These are phyloP conservation scores for Hydractinia symbiolongicarpus DNA, from an alignment of 30 jellyfish, hydroid and myxozoan species.

Conservation along the genomic window DNA sequence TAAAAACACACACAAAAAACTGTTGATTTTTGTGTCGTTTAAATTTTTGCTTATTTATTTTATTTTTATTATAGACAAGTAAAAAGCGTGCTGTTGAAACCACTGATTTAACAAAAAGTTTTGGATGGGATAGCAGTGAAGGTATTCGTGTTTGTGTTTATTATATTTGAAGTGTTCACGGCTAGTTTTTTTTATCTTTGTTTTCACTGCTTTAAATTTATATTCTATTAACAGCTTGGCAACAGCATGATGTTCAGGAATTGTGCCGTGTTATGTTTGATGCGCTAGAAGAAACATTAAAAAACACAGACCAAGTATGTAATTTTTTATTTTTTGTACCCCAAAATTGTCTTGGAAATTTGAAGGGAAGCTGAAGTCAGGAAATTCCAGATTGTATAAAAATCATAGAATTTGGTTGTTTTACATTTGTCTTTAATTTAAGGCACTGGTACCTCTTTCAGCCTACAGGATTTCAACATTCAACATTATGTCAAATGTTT, in stretches of 20 bases:
- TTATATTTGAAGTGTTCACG: background rate
- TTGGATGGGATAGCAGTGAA: conserved; percentile 99
- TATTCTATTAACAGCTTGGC: conserved; percentile 68
- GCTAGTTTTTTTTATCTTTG: background rate
- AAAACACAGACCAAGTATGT: conserved; percentile 78
- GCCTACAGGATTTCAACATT: too few species aligned
- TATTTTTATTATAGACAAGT: conserved; percentile 46
- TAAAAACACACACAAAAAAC: too few species aligned
- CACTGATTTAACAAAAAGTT: conserved; percentile 79
- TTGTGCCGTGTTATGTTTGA: conserved; percentile 93
- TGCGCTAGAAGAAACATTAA: conserved; percentile 81
- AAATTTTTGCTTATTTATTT: background rate
- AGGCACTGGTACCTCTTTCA: background rate
- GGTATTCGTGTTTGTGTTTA: conserved; percentile 30
- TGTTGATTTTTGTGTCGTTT: too few species aligned
- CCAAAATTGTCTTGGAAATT: background rate
- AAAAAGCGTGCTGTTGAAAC: conserved; percentile 87
- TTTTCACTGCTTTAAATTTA: background rate
- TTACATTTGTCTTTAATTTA: background rate
- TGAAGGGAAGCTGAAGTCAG: background rate
- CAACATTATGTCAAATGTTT: too few species aligned
- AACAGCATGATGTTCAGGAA: conserved; percentile 97
- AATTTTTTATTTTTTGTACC: background rate
- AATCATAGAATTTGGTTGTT: background rate
- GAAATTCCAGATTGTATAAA: background rate